These are phyloP conservation scores for Epizoanthus rinbou DNA, from an alignment of 92 coral and sea anemone genomes.

Conservation along the genomic window DNA sequence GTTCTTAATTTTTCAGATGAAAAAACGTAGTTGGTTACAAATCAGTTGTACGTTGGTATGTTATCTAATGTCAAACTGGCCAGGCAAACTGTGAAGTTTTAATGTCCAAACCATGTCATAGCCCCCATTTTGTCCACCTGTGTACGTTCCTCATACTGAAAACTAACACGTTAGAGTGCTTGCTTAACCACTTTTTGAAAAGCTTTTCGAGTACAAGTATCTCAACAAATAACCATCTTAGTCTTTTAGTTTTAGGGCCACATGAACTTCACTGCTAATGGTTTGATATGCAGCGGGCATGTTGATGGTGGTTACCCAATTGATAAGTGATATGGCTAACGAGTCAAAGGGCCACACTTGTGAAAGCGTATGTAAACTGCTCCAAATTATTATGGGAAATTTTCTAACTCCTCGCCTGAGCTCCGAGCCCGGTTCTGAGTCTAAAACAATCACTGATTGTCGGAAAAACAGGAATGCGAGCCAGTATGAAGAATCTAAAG, in stretches of 20 bases:
- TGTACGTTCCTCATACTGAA: background rate
- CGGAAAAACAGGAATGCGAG: too few relatives aligned
- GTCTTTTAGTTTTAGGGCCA: background rate
- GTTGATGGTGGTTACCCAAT: too few relatives aligned
- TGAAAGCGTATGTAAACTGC: too few relatives aligned
- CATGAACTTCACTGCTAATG: background rate
- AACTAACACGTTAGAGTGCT: constrained; percentile 9
- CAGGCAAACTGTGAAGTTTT: background rate
- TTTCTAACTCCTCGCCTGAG: too few relatives aligned
- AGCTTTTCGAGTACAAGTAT: constrained; percentile 6
- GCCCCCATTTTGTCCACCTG: background rate
- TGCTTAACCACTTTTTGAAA: constrained; percentile 14
- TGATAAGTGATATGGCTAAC: too few relatives aligned
- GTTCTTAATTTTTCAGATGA: background rate
- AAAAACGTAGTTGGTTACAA: too few relatives aligned
- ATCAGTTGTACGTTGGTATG: too few relatives aligned
- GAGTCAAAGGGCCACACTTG: too few relatives aligned
- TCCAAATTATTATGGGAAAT: too few relatives aligned
- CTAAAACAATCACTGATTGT: too few relatives aligned
- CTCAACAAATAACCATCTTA: constrained; percentile 7
- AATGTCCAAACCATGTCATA: background rate
- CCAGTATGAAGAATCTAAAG: too few relatives aligned
- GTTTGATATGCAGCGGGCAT: background rate
- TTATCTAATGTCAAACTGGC: background rate
- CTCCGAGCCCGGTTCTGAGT: too few relatives aligned